Conservation (phyloP, 2,888 invertebrate genomes). For the Ypsolopha scabrella region DNA sequence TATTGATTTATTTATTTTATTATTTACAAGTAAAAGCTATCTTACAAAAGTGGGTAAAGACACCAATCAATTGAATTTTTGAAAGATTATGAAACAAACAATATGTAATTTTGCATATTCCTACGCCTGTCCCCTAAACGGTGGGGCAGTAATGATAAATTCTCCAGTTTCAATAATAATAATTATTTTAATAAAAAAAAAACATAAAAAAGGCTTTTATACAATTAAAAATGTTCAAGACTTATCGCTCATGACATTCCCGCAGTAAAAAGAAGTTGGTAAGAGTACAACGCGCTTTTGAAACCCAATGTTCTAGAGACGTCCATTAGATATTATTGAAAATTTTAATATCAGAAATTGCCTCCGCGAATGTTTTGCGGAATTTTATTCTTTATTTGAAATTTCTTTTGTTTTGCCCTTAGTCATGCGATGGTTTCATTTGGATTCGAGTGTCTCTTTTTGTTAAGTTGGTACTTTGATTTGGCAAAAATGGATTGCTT, state of each 20-base stretch:
- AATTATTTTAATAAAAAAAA: too few relatives aligned
- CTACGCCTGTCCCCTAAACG: background rate
- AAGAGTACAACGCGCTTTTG: conserved; percentile 14
- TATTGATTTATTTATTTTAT: too few relatives aligned
- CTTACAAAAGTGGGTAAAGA: background rate
- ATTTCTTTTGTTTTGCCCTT: background rate
- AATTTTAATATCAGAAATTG: conserved; percentile 71
- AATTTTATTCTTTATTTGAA: background rate
- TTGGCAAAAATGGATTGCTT: background rate
- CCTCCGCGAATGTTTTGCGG: conserved; percentile 9
- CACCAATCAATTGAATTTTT: background rate
- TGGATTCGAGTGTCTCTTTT: background rate
- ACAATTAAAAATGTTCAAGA: background rate
- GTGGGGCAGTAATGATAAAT: background rate
- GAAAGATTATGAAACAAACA: background rate
- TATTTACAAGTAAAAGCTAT: background rate
- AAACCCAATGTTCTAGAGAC: conserved; percentile 42
- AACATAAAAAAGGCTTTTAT: too few relatives aligned
- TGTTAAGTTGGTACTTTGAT: background rate
- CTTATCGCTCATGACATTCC: too few relatives aligned
- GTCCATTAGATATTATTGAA: conserved; percentile 72
- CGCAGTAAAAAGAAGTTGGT: background rate
- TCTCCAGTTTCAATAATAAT: too few relatives aligned
- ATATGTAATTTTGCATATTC: background rate
- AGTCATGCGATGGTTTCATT: background rate